Evolutionary conservation across 2,888 invertebrate genomes (phyloP).

Genomic region (Acronicta leporina): DNA sequence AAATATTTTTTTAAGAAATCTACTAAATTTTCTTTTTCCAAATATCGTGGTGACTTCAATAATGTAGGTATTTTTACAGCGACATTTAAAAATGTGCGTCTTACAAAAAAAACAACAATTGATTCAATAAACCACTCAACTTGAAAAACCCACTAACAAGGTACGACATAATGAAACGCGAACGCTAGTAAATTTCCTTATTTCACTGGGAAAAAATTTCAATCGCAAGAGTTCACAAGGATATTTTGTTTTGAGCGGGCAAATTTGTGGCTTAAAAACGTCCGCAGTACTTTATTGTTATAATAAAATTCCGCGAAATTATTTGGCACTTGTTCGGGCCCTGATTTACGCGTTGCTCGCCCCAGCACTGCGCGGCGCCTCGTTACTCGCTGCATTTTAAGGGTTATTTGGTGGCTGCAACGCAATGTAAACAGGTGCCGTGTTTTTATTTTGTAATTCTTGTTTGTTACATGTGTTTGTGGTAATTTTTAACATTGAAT

Average conservation of each 20-base stretch:
- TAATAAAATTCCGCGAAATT: conserved; percentile 78
- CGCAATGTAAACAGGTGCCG: conserved; percentile 42
- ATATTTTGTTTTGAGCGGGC: conserved; percentile 71
- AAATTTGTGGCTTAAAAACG: conserved; percentile 76
- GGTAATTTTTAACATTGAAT: conserved; percentile 27
- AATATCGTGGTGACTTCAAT: background rate
- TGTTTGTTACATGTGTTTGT: conserved; percentile 27
- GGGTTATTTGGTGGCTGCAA: conserved; percentile 57
- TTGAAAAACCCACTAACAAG: conserved; percentile 46
- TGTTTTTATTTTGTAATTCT: conserved; percentile 45
- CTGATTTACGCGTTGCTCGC: conserved; percentile 69
- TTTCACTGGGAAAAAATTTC: conserved; percentile 58
- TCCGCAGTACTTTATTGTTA: conserved; percentile 76
- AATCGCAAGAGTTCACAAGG: conserved; percentile 67
- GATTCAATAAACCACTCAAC: conserved; percentile 24
- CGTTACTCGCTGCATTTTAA: conserved; percentile 64
- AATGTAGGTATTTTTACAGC: background rate
- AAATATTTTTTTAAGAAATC: background rate
- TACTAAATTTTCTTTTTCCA: no score
- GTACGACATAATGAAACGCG: conserved; percentile 38
- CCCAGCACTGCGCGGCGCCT: conserved; percentile 52
- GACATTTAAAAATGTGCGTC: background rate
- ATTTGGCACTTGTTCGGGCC: conserved; percentile 70
- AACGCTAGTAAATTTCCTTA: conserved; percentile 51
- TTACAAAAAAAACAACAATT: conserved; percentile 35